Base-by-base conservation (phyloP, 92 coral and sea anemone species). In the Nematostella vectensis region DNA sequence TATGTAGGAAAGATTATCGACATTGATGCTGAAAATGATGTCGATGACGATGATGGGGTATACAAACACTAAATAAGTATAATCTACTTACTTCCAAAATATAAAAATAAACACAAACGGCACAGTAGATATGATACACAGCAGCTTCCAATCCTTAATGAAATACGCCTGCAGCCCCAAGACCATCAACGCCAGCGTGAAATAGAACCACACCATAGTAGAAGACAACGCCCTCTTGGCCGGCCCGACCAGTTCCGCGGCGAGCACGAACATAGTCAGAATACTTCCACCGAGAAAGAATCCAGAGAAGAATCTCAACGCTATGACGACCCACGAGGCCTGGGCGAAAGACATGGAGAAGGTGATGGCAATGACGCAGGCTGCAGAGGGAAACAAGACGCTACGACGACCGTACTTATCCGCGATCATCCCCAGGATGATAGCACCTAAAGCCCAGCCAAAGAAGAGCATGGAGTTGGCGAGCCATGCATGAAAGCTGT, bases 191-290 rank as follows among this genome's bases (percentile, higher is more conserved):
- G 71, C 79, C 1, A 52, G 23, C 11, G 73, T 50, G 42, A 83
- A 83, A 22, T 76, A 65, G 56, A 83, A 74, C 94, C 94, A 83
- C 11, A 83, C 69, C 64, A 83, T 2, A 0, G 87, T 83, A 37
- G 57, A 62, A 2, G 87, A 57, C 23, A 83, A 58, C n/a, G 94
- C 87, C 19, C 94, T 49, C 47, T 53, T 60, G 4, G 60, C 57
- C 15, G 94, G 94, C 1, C 94, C 94, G 2, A 83, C 87, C 8
- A 83, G 77, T 63, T 83, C 94, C 0, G 75, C 71, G 8, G 82
- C 68, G 15, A 78, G 39, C 11, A 83, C 75, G 36, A 83, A 83
- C 62, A 83, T 69, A 11, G 63, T 67, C 26, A 74, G 42, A 0
- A 57, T 57, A 47, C 72, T 68, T 3, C 94, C 94, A 22, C 80